Evolutionary conservation across 2,113 vertebrate species (phyloP), one percentile per base, ranked within the genome.

Genomic region (Colistium nudipinnis): DNA sequence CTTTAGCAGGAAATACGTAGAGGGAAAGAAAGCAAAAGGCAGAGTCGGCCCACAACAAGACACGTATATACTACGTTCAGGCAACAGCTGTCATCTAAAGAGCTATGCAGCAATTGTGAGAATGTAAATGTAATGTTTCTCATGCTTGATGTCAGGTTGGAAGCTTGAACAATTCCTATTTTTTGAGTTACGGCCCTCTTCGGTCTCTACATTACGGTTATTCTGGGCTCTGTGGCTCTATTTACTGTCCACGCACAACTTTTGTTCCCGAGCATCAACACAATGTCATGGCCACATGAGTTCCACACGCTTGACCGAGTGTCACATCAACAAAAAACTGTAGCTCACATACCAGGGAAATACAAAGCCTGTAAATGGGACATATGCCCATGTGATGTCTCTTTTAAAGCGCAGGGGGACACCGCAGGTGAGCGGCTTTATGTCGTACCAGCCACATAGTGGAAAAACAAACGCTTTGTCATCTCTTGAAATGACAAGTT

Each of bases 1-100:
- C 63, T 45, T 67, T 53, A 36, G 36, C 68, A 60, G 60, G 51
- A 74, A 64, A 74, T 24, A 51, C 19, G 27, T 31, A 48, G 16
- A 45, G 44, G 65, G 20, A 78, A 76, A 62, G 51, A 73, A 73
- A 79, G 82, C 13, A 53, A n/a, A 3, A 35, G 28, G 57, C 36
- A n/a, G 43, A 73, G 24, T 41, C 24, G 12, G 9, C 11, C 16
- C 5, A 16, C 14, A 19, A 62, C 7, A 79, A 51, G 63, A 64
- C 27, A 59, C 4, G 43, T 6, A 41, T 27, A 16, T 1, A 20
- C 62, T 22, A 54, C 14, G 7, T 16, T 6, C 13, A 20, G 19
- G 22, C 22, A 16, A 10, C 51, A 38, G 60, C 53, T 45, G 52
- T 38, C 30, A 31, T 22, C 41, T 11, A 64, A 11, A 59, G 1